Base-by-base conservation (phyloP, 2,113 vertebrate genomes). In the Crotalus helleri region DNA sequence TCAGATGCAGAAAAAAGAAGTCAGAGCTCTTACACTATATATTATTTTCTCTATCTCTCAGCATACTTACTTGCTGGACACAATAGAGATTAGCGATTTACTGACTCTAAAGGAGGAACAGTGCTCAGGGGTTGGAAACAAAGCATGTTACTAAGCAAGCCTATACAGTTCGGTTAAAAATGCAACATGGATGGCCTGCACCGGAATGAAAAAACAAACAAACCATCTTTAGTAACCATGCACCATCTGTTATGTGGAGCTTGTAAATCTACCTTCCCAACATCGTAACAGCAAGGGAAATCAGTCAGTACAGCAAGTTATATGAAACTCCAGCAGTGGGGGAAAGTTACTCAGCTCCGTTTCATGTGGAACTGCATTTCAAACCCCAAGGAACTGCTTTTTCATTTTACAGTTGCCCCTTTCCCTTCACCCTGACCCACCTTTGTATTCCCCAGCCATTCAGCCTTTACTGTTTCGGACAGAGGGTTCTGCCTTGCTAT, bases 341-440 rank as follows among this genome's bases (percentile, higher is more conserved):
- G 94, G 92, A 95, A 90, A 93, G 94, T 81, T 87, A 58, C 9
- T 85, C 21, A 12, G 88, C 90, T 94, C 95, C 89, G 92, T 94
- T 96, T 96, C 90, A 94, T 95, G 96, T 74, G 94, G 93, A 96
- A 95, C 95, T 96, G 94, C 94, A 92, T 90, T 93, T 92, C 93
- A 88, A 93, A 95, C 96, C 95, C 95, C 53, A 53, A 96, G 96
- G 95, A 98, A 26, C 92, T 93, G 94, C 96, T 96, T 97, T 97
- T 97, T 97, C 97, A 97, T 97, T 97, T 97, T 92, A 94, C 4
- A 10, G 90, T 90, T 93, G 95, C 96, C 96, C 96, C 96, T 92
- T 96, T 90, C 96, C 95, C 90, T 81, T 96, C 95, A 95, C 95
- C 95, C 94, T 12, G 93, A 97, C 95, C 97, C 94, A 95, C 96